phyloP scores from a whole-genome alignment of 2,888 invertebrate genomes.

The Dasypogon diadema region DNA sequence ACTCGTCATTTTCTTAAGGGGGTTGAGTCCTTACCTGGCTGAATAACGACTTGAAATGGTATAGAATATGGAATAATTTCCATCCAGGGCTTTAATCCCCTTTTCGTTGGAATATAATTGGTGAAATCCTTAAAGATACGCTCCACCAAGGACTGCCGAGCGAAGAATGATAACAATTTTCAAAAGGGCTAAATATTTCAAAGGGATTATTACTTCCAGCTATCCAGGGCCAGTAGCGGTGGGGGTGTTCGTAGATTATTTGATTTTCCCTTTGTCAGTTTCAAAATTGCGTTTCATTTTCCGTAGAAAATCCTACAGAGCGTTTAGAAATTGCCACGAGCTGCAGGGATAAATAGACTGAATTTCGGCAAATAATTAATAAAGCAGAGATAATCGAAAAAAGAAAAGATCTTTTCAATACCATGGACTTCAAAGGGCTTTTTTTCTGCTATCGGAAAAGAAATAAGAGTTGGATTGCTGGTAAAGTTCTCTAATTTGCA shows the following conservation, averaged over 20 bases:
- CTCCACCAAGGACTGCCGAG: not conserved
- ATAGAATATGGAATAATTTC: not conserved
- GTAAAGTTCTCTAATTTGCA: not conserved
- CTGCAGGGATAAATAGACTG: not conserved
- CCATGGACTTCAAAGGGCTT: slow-evolving; percentile 6
- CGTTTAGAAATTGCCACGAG: not conserved
- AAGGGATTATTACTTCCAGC: slow-evolving; percentile 20
- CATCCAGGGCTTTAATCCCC: not conserved
- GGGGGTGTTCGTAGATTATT: not conserved
- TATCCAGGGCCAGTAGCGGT: not conserved
- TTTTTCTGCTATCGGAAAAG: no score
- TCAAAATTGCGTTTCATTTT: not conserved
- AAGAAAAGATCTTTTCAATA: not conserved
- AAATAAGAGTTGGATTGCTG: not conserved
- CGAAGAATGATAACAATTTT: slow-evolving; percentile 24
- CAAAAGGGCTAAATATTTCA: slow-evolving; percentile 29
- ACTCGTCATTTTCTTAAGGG: no score
- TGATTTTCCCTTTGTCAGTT: slow-evolving; percentile 21
- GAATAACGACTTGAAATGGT: slow-evolving; percentile 9
- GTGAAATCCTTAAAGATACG: not conserved
- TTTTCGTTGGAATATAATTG: not conserved
- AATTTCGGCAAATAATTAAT: slow-evolving; percentile 17
- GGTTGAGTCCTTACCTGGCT: slow-evolving; percentile 1
- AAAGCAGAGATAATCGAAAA: not conserved
- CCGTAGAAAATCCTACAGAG: not conserved